Percentiles rank a stretch among this genome's conserved stretches.
phyloP scores from a whole-genome alignment of 2,888 invertebrate species.

The Molorchus minor region DNA sequence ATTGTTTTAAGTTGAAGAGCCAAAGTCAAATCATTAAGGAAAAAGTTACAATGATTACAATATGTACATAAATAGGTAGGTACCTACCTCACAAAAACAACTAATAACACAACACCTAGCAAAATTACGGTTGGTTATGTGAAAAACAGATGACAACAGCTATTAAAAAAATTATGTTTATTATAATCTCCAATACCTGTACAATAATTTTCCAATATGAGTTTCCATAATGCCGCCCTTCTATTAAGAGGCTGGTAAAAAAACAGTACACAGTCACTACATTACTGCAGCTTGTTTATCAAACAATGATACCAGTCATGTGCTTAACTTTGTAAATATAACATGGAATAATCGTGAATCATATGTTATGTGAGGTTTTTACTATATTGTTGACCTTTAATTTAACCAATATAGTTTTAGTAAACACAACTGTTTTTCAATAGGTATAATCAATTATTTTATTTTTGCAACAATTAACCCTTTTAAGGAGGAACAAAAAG shows the following conservation, averaged over 20 bases:
- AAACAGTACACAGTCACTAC: too few species aligned
- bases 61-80: too few species aligned
- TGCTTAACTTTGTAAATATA: conserved; percentile 20
- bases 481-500: not conserved
- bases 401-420: conserved; percentile 4
- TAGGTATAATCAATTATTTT: not conserved
- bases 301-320: conserved; percentile 17
- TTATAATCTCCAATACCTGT: conserved; percentile 17
- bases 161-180: too few species aligned
- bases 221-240: conserved; percentile 4
- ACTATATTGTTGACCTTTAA: conserved; percentile 10
- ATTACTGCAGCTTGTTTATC: conserved; percentile 7
- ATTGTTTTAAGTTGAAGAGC: too few species aligned
- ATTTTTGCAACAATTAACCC: not conserved
- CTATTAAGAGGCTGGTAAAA: not conserved
- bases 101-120: too few species aligned
- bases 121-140: too few species aligned
- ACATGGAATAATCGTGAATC: conserved; percentile 11
- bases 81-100: too few species aligned
- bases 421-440: conserved; percentile 13
- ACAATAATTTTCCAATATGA: not conserved
- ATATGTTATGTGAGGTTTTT: conserved; percentile 5
- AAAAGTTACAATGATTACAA: too few species aligned
- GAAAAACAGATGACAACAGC: too few species aligned
- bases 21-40: too few species aligned